Evolutionary conservation across 2,888 invertebrate species (phyloP).

Genomic region (Drosophila rubida): DNA sequence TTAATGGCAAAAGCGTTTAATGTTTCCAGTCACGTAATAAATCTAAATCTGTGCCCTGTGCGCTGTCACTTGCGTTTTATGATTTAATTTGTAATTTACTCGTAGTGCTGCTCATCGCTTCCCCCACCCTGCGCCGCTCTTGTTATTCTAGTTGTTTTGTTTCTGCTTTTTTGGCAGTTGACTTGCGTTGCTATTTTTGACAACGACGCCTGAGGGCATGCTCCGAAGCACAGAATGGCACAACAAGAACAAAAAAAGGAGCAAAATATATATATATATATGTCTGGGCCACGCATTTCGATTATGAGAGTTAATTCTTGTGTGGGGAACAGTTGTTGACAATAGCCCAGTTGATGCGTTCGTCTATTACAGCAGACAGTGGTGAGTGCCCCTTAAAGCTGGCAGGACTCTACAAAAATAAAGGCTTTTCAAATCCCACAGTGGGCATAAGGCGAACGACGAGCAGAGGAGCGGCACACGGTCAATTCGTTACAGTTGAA

Average conservation of each 20-base stretch:
- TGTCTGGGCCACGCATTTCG: conserved; percentile 65
- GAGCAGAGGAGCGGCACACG: conserved; percentile 9
- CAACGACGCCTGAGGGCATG: conserved; percentile 69
- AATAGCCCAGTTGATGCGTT: conserved; percentile 26
- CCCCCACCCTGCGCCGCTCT: background rate
- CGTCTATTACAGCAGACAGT: background rate
- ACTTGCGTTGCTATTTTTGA: conserved; percentile 71
- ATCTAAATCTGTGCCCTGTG: conserved; percentile 79
- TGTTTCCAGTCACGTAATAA: conserved; percentile 80
- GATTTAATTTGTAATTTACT: conserved; percentile 80
- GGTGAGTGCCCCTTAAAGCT: conserved; percentile 4
- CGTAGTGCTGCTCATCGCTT: conserved; percentile 46
- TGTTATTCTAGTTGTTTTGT: conserved; percentile 24
- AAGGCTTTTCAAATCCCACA: conserved; percentile 8
- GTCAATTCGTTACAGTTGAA: conserved; percentile 38
- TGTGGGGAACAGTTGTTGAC: conserved; percentile 57
- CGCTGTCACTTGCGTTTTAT: conserved; percentile 81
- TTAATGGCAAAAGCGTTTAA: conserved; percentile 78
- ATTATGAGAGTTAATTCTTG: conserved; percentile 75
- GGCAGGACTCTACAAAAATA: background rate
- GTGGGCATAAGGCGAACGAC: too few relatives aligned
- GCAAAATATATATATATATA: too few relatives aligned
- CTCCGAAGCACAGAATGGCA: conserved; percentile 21
- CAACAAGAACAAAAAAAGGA: conserved; percentile 15
- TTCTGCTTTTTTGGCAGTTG: conserved; percentile 62